Base-by-base conservation (phyloP, 2,888 invertebrate genomes). In the Dryadula phaetusa region DNA sequence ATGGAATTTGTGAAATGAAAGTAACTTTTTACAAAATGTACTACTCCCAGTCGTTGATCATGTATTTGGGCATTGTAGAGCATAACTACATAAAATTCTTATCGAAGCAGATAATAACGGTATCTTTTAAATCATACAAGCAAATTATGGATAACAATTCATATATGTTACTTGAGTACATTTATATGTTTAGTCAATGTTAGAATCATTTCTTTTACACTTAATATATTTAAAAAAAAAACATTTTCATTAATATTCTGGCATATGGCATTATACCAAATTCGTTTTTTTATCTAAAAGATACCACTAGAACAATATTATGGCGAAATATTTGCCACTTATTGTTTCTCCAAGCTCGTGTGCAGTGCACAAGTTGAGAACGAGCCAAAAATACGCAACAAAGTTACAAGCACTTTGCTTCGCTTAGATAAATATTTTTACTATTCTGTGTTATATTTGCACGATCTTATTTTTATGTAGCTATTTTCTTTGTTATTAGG, bases 311-410 rank as follows among this genome's bases (percentile, higher is more conserved):
- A 49, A 0, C n/a, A 3, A 25, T 49, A 49, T n/a, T 25, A 46
- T 32, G 49, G 32, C 28, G n/a, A 52, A 42, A 58, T 49, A 46
- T 63, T 56, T 47, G 44, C 42, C 40, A 34, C 25, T 63, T 64
- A 61, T 64, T 66, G 65, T 66, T 42, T 56, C 62, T 52, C 37
- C 62, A 42, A 47, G 25, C 44, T 52, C 66, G 62, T 49, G 58
- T 64, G 54, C 44, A 12, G 22, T 6, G 16, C 65, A 68, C 52
- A 61, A 58, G 46, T 69, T 73, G 72, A 68, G 47, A 53, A 18
- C 46, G 53, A 54, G 72, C 72, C 72, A 73, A 73, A 66, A 62
- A 72, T 64, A 58, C 52, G 62, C 64, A 66, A 56, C 63, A 49
- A 71, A 64, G 58, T 70, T 65, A 69, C 66, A 71, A 68, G 42